Evolutionary conservation across 2,113 vertebrate genomes (phyloP).

Genomic region (Calonectris borealis): DNA sequence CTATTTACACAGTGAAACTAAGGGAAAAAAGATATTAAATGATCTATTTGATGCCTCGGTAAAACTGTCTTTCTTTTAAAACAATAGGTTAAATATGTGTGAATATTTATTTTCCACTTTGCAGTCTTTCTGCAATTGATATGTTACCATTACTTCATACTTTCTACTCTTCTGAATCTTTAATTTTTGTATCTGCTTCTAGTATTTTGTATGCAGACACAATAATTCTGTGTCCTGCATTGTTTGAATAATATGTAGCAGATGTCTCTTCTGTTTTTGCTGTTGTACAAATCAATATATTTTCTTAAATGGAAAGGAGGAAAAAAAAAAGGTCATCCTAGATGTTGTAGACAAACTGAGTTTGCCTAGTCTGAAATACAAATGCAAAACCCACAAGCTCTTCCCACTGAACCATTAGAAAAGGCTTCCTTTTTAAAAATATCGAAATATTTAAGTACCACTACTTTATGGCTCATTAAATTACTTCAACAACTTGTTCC

Average conservation of each 20-base stretch:
- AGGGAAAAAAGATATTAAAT: background rate
- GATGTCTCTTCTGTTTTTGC: slow-evolving; percentile 12
- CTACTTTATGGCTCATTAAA: background rate
- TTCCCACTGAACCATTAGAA: background rate
- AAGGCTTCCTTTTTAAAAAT: background rate
- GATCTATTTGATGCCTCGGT: background rate
- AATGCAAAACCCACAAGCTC: background rate
- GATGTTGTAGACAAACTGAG: background rate
- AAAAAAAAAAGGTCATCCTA: background rate
- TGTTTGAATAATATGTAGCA: slow-evolving; percentile 12
- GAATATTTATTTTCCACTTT: background rate
- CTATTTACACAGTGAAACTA: background rate
- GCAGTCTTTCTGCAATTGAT: background rate
- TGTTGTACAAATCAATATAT: background rate
- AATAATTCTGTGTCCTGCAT: background rate
- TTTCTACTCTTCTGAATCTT: background rate
- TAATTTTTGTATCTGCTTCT: background rate
- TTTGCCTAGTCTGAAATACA: slow-evolving; percentile 6
- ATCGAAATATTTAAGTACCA: background rate
- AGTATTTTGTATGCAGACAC: slow-evolving; percentile 15
- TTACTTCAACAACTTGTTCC: background rate
- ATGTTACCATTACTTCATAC: background rate
- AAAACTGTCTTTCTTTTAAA: background rate
- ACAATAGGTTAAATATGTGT: background rate
- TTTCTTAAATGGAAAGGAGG: background rate